A percentile compares a stretch with the other conserved stretches of the same genome.
phyloP scores from a whole-genome alignment of 2,888 invertebrate genomes.

The Lamellibrachia columna region DNA sequence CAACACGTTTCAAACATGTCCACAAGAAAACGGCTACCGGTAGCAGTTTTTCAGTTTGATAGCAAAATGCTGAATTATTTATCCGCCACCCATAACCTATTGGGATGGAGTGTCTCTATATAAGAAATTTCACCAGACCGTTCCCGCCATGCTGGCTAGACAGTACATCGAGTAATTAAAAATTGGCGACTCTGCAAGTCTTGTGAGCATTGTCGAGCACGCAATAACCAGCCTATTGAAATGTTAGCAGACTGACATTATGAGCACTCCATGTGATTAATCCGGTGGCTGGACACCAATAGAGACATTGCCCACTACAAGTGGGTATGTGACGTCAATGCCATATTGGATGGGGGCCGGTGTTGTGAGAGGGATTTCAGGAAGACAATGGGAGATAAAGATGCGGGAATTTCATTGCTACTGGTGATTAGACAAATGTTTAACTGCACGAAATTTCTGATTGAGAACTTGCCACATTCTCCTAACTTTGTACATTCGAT shows the following conservation, averaged over 20 bases:
- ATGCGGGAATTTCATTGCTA: neutral
- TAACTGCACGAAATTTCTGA: neutral
- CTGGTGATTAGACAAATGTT: neutral
- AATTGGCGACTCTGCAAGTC: neutral
- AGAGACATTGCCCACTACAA: neutral
- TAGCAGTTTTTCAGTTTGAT: neutral
- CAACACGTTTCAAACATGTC: neutral
- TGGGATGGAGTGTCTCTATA: neutral
- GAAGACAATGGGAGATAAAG: neutral
- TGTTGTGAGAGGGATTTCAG: neutral
- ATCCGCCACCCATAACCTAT: neutral
- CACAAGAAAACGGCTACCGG: neutral
- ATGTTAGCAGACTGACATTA: neutral
- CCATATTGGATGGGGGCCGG: neutral
- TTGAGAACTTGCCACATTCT: neutral
- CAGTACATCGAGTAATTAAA: neutral
- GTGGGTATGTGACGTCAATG: neutral
- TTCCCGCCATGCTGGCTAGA: neutral
- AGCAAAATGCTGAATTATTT: neutral
- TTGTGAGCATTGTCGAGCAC: neutral
- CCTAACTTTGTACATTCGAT: neutral
- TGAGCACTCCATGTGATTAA: neutral
- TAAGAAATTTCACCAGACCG: neutral
- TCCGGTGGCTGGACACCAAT: neutral
- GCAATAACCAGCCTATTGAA: slow-evolving; percentile 16